Conservation (phyloP, 2,113 vertebrate genomes). For the Plotosus lineatus region DNA sequence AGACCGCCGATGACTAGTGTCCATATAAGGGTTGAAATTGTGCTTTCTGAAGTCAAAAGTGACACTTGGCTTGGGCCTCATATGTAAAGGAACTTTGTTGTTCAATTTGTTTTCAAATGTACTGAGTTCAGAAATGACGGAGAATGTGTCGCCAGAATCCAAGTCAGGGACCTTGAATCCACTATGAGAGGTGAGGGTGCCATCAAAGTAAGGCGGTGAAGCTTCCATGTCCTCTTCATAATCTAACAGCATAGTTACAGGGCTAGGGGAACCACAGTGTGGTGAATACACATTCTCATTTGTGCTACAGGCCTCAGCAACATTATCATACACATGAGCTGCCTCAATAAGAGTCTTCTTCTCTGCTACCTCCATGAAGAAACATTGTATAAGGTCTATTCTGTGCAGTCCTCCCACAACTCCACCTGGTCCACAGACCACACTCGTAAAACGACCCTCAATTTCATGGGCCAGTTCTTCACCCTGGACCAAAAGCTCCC, state of each 20-base stretch:
- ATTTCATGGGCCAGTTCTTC: constrained; percentile 96
- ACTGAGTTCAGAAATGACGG: constrained; percentile 81
- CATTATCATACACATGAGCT: constrained; percentile 91
- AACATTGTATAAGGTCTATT: constrained; percentile 85
- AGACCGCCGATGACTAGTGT: constrained; percentile 81
- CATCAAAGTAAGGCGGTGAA: constrained; percentile 80
- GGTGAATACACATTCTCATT: constrained; percentile 89
- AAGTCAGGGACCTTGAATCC: constrained; percentile 86
- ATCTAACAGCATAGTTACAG: constrained; percentile 87
- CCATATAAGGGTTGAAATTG: constrained; percentile 80
- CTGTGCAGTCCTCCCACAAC: constrained; percentile 79
- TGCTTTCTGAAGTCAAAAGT: constrained; percentile 86
- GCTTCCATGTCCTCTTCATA: constrained; percentile 90
- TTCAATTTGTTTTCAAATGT: constrained; percentile 88
- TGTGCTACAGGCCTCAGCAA: constrained; percentile 83
- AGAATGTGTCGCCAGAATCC: constrained; percentile 82
- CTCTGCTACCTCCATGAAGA: constrained; percentile 90
- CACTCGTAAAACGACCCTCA: constrained; percentile 81
- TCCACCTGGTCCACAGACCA: constrained; percentile 77
- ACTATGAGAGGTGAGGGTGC: constrained; percentile 74
- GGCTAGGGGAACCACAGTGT: constrained; percentile 87
- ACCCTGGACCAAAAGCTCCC: constrained; percentile 87
- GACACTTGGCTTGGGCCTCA: constrained; percentile 87
- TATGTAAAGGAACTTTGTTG: constrained; percentile 87
- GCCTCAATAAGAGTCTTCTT: constrained; percentile 92